Evolutionary conservation across 2,888 invertebrate genomes (phyloP).

Genomic region (Galerucella nymphaeae): DNA sequence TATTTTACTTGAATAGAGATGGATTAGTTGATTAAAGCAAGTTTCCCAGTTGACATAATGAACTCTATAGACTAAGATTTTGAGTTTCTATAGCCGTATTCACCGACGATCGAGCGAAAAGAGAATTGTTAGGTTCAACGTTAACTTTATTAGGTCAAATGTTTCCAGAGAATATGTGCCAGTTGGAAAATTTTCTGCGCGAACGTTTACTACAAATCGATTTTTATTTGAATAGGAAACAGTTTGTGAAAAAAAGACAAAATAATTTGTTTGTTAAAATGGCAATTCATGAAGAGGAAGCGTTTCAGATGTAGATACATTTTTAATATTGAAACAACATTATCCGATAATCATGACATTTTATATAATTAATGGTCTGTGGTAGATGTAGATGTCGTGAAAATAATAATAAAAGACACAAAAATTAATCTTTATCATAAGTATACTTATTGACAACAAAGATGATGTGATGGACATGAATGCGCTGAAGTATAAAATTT

Average conservation of each 20-base stretch:
- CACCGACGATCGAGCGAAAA: conserved; percentile 11
- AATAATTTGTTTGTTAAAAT: background rate
- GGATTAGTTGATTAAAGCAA: background rate
- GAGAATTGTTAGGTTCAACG: conserved; percentile 18
- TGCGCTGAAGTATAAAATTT: too few relatives aligned
- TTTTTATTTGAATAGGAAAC: conserved; percentile 6
- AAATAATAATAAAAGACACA: too few relatives aligned
- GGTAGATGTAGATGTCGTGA: too few relatives aligned
- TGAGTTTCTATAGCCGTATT: conserved; percentile 2
- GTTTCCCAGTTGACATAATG: background rate
- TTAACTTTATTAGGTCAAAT: conserved; percentile 26
- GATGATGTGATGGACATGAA: too few relatives aligned
- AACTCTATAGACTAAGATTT: background rate
- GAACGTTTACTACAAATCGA: conserved; percentile 18
- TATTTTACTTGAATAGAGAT: background rate
- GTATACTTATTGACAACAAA: too few relatives aligned
- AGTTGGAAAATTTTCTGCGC: conserved; percentile 21
- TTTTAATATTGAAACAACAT: too few relatives aligned
- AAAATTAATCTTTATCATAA: too few relatives aligned
- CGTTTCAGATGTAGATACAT: too few relatives aligned
- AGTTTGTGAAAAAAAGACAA: background rate
- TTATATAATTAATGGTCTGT: too few relatives aligned
- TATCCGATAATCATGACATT: too few relatives aligned
- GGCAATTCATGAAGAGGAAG: too few relatives aligned
- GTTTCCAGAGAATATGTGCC: conserved; percentile 21